Evolutionary conservation across 2,888 invertebrate genomes (phyloP), one percentile per base, ranked within the genome.

Genomic region (Macrosoma leucophasiata): DNA sequence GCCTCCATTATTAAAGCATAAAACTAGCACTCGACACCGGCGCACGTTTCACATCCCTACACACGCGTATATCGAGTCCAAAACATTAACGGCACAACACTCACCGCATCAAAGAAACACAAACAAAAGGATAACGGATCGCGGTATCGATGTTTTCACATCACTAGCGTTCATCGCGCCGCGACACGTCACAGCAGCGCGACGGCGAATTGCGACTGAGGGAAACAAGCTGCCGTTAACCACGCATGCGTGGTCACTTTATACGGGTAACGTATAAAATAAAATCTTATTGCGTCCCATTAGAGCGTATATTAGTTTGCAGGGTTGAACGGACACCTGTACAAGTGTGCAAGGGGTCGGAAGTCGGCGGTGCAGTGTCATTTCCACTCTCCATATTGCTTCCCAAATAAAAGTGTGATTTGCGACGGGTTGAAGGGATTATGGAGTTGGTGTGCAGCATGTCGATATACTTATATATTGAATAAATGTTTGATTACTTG

Each of bases 281-380:
- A 56, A 34, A 43, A 45, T 52, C 48, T 45, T 64, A 43, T 28
- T 1, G 11, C 32, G 31, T 14, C 26, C 20, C 26, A 28, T 7
- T 35, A 37, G 12, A 23, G 39, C 27, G 23, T 13, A 9, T 3
- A 48, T 53, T 53, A 1, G 27, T 8, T 23, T 36, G 41, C 2
- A 12, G 3, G 2, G 9, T 10, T 12, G n/a, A 17, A 58, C 64
- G 62, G 77, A 75, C 79, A 78, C 79, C 79, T 79, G 78, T 78
- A 67, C 62, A 69, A 60, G 58, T 63, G 61, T 55, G 62, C 60
- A 46, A 53, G 69, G 62, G 74, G 71, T 75, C 72, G 79, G 78
- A 79, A 79, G 77, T 76, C 67, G 64, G 66, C 67, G 73, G 70
- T 81, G 81, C 82, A 82, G 70, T 77, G 81, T 81, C 79, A 79